Conservation (phyloP, 2,797 vertebrate genomes). For the Atherinosoma microstoma region DNA sequence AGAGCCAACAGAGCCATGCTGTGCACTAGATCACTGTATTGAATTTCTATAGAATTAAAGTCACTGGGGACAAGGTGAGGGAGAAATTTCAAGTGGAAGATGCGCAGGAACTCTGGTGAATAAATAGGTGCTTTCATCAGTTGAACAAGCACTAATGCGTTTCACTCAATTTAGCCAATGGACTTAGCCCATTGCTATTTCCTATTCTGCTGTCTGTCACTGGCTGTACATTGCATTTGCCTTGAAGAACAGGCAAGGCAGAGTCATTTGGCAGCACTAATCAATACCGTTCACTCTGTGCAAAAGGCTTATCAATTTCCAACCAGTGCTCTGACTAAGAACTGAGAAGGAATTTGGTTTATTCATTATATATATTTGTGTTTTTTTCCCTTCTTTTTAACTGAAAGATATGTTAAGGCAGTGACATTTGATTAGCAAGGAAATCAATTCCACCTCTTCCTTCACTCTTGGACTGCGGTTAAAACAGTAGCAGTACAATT, state of each 20-base stretch:
- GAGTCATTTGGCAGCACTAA: conserved; percentile 75
- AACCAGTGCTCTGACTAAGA: conserved; percentile 60
- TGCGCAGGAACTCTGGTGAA: conserved; percentile 67
- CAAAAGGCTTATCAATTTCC: conserved; percentile 70
- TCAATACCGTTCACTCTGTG: conserved; percentile 71
- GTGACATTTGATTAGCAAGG: conserved; percentile 56
- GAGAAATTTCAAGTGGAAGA: conserved; percentile 72
- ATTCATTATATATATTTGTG: conserved; percentile 58
- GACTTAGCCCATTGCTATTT: conserved; percentile 74
- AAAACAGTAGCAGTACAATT: conserved; percentile 55
- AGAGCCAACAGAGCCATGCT: conserved; percentile 50
- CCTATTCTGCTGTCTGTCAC: conserved; percentile 74
- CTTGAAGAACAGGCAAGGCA: conserved; percentile 72
- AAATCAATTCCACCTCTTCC: conserved; percentile 54
- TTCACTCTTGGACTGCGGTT: conserved; percentile 45
- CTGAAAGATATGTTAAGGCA: conserved; percentile 47
- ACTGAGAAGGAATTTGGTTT: conserved; percentile 55
- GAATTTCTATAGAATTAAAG: conserved; percentile 79
- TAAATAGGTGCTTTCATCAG: conserved; percentile 70
- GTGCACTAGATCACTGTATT: conserved; percentile 72
- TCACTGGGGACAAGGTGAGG: conserved; percentile 66
- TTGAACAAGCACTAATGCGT: conserved; percentile 76
- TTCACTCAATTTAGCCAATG: conserved; percentile 79
- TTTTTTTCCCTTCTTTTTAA: background rate
- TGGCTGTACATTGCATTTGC: conserved; percentile 71